A percentile compares a stretch with the other conserved stretches of the same genome.
These are phyloP conservation scores for Falco berigora DNA, from an alignment of 2,797 vertebrate genomes.

Conservation along the genomic window DNA sequence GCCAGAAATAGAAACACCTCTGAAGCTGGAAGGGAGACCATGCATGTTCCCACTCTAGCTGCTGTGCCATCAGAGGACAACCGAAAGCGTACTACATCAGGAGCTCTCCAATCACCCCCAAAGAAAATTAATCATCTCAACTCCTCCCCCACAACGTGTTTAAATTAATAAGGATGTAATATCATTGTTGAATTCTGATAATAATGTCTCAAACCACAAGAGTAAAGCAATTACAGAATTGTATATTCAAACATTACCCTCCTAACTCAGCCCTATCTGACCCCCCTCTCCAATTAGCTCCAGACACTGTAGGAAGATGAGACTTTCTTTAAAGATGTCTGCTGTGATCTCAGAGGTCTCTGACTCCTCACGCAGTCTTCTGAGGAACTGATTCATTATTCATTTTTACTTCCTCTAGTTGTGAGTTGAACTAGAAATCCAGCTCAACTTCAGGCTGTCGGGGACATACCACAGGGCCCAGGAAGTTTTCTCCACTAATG, in stretches of 20 bases:
- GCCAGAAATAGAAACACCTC: not conserved
- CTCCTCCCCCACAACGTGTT: not conserved
- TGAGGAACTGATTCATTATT: not conserved
- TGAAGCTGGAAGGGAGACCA: not conserved
- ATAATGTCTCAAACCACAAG: not conserved
- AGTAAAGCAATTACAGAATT: not conserved
- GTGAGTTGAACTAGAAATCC: not conserved
- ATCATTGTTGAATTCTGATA: not conserved
- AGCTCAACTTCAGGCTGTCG: not conserved
- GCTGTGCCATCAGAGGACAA: fast-evolving
- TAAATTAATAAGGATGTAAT: not conserved
- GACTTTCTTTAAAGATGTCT: not conserved
- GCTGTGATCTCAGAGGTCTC: not conserved
- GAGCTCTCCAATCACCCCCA: not conserved
- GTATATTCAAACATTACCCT: not conserved
- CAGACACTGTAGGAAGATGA: not conserved
- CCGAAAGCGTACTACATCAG: fast-evolving
- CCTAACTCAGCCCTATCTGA: not conserved
- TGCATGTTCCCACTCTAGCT: not conserved
- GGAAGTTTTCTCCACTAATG: not conserved
- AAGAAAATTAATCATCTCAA: not conserved
- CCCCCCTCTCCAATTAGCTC: not conserved
- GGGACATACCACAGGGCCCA: fast-evolving
- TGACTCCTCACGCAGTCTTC: not conserved
- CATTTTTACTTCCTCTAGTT: not conserved